Evolutionary conservation across 1,140 invertebrate species (phyloP).

Genomic region (Nasonia longicornis): DNA sequence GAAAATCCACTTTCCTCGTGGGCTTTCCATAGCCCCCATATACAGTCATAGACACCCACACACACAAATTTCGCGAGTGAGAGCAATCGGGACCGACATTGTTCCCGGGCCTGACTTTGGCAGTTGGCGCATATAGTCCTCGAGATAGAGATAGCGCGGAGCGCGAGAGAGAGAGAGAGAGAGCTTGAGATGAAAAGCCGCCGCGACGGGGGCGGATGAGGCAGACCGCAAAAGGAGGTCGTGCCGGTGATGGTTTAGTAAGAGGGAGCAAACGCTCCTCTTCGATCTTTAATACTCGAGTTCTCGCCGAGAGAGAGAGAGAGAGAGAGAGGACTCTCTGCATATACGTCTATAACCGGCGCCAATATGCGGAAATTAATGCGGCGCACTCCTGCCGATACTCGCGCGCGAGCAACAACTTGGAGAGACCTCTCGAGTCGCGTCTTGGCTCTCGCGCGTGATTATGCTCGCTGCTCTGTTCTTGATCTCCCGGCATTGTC

Average conservation of each 20-base stretch:
- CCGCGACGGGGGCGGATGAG: background rate
- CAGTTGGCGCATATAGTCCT: background rate
- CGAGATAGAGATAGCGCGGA: background rate
- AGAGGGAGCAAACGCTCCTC: background rate
- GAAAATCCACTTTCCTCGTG: background rate
- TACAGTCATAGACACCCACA: background rate
- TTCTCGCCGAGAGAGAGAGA: background rate
- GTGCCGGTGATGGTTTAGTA: constrained; percentile 7
- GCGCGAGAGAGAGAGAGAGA: background rate
- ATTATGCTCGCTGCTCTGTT: background rate
- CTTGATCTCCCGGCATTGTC: background rate
- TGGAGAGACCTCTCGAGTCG: background rate
- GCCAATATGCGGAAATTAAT: constrained; percentile 33
- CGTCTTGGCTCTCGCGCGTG: background rate
- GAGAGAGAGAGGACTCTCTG: background rate
- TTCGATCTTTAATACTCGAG: background rate
- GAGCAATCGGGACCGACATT: background rate
- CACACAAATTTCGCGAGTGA: background rate
- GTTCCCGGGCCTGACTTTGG: constrained; percentile 3
- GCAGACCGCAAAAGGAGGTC: constrained; percentile 28
- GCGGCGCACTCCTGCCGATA: constrained; percentile 5
- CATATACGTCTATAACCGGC: background rate
- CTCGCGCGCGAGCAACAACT: background rate
- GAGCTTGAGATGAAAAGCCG: background rate
- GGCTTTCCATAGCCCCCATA: background rate